Percentiles rank a stretch among this genome's conserved stretches.
Conservation (phyloP, 2,888 invertebrate genomes). For the Oxystoma pomonae region DNA sequence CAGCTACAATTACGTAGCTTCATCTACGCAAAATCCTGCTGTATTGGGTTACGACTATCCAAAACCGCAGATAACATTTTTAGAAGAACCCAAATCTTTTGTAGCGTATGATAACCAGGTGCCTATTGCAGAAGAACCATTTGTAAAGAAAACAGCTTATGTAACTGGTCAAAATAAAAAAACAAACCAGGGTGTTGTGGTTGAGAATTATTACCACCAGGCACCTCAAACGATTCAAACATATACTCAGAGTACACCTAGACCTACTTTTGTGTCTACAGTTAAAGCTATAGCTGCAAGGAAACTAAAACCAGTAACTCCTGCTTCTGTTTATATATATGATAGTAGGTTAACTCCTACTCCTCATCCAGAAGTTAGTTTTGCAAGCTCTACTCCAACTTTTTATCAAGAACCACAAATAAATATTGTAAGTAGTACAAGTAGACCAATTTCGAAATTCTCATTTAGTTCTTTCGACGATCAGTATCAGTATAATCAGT, state of each 20-base stretch:
- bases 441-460: slow-evolving; percentile 32
- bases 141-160: slow-evolving; percentile 41
- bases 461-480: slow-evolving; percentile 34
- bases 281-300: slow-evolving; percentile 39
- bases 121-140: slow-evolving; percentile 38
- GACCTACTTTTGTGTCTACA: slow-evolving; percentile 45
- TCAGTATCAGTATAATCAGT: slow-evolving; percentile 24
- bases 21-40: slow-evolving; percentile 15
- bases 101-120: slow-evolving; percentile 28
- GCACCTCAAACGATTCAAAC: slow-evolving; percentile 11
- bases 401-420: slow-evolving; percentile 14
- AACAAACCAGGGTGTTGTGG: slow-evolving; percentile 12
- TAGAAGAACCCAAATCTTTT: slow-evolving; percentile 43
- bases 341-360: slow-evolving; percentile 34
- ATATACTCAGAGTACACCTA: slow-evolving; percentile 33
- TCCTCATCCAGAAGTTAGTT: slow-evolving; percentile 13
- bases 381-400: slow-evolving; percentile 9
- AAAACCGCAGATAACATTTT: slow-evolving; percentile 38
- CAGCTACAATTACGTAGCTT: slow-evolving; percentile 18
- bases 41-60: slow-evolving; percentile 32
- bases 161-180: slow-evolving; percentile 37
- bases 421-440: slow-evolving; percentile 24
- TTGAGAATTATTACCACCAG: slow-evolving; percentile 21
- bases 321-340: slow-evolving; percentile 31
- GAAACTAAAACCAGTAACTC: slow-evolving; percentile 26